phyloP scores from a whole-genome alignment of 2,797 vertebrate species.

The Chlorospingus semifuscus region DNA sequence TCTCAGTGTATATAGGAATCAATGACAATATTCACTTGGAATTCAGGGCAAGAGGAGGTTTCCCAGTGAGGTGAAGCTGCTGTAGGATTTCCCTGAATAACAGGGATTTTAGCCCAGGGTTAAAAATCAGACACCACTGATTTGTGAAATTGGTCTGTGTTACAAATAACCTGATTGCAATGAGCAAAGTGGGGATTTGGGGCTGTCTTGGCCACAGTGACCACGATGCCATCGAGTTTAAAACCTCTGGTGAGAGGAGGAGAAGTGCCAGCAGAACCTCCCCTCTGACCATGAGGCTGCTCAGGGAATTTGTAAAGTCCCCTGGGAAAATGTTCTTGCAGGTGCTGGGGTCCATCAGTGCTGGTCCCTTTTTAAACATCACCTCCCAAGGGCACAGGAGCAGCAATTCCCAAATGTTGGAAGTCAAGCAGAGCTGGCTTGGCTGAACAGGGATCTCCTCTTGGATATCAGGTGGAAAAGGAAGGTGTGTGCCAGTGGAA shows the following conservation, averaged over 20 bases:
- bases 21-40: neutral
- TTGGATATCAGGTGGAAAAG: neutral
- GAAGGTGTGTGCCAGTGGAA: neutral
- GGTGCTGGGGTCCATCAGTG: neutral
- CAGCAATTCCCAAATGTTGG: neutral
- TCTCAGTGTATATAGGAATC: constrained; percentile 5
- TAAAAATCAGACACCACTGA: neutral
- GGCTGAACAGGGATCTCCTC: neutral
- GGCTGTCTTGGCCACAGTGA: neutral
- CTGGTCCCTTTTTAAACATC: neutral
- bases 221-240: neutral
- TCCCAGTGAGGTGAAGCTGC: neutral
- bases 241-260: neutral
- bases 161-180: neutral
- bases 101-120: neutral
- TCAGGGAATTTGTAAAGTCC: neutral
- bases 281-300: neutral
- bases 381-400: neutral
- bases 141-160: neutral
- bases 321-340: neutral
- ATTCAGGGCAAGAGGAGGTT: neutral
- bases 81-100: neutral
- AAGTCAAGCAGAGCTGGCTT: neutral
- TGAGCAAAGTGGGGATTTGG: neutral
- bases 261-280: neutral